Base-by-base conservation (phyloP, 1,140 invertebrate genomes). In the Ruditapes philippinarum region DNA sequence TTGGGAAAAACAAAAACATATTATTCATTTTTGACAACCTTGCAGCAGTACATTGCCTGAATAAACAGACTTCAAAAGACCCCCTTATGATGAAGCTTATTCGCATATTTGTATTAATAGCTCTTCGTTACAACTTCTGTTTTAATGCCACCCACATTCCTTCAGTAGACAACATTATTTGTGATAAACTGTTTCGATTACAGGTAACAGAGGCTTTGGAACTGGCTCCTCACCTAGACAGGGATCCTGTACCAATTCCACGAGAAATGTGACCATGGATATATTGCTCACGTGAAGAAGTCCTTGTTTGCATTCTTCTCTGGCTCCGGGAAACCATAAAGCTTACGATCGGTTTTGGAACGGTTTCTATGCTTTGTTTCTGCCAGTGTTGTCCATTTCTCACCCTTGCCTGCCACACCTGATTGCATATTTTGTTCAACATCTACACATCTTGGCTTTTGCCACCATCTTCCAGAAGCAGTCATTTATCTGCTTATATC, bases 21-120 rank as follows among this genome's bases (percentile, higher is more conserved):
- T 7, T 7, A 5, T 83, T 83, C 40, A 31, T 70, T n/a, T 83
- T 45, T 45, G 80, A 83, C n/a, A 68, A 68, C 80, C n/a, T 83
- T 19, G 81, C 60, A 2, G 12, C 70, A 19, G 81, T 83, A 19
- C 22, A 68, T 38, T 83, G 81, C 28, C 38, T 83, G 9, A 83
- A 83, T 36, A 83, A 68, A 38, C 81, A 83, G 17, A 68, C 81
- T 14, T 83, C 60, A 19, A 5, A 68, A 49, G 81, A 76, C 42
- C 0, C 17, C 1, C 1, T 14, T 0, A 78, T 78, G 4, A 78
- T 78, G 38, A 42, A 5, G 0, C 45, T 78, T 14, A 28, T 78
- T 28, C 11, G 73, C 2, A 40, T 42, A 42, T 42, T 42, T 7
- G 45, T 49, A 3, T 17, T 70, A n/a, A 57, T 14, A 3, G 51